Base-by-base conservation (phyloP, 2,113 vertebrate genomes). In the Alligator mississippiensis region DNA sequence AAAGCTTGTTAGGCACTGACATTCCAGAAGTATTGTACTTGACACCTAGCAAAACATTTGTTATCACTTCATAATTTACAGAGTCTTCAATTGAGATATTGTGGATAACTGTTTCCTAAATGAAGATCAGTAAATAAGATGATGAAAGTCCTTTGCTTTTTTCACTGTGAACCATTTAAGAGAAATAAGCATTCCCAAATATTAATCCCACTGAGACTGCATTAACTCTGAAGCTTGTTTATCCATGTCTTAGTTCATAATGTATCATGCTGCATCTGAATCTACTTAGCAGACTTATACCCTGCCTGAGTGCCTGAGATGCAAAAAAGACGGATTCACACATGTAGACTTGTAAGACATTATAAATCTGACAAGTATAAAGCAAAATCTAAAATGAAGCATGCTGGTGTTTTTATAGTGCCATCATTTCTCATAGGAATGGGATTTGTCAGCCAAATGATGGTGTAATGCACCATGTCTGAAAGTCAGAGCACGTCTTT, bases 21-120 rank as follows among this genome's bases (percentile, higher is more conserved):
- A 77, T 55, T 85, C 16, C 54, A 89, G 84, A 94, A 95, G 91
- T 91, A 91, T 79, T 93, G 85, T 82, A 89, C n/a, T 28, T 83
- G 58, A 82, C 66, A 85, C 82, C 59, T 93, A 87, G 28, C 87
- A 70, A 91, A 78, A 89, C 62, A 90, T 70, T 25, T 59, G 14
- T 82, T 96, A 91, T 90, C 25, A 27, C 59, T 84, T 88, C 63
- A 62, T 77, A 92, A 92, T 88, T 93, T 58, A 84, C 70, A 75
- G 9, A 90, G 38, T 82, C 63, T 84, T 47, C 75, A 83, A 75
- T 21, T 77, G 59, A 72, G 19, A 70, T 4, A 93, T 27, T 64
- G 7, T n/a, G 30, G 12, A 25, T 66, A 5, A 88, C 5, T 11
- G 82, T 88, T 91, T 88, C 54, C 28, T 47, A 86, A 4, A 34